Base-by-base conservation (phyloP, 1,140 invertebrate species). In the Frieseomelitta varia region DNA sequence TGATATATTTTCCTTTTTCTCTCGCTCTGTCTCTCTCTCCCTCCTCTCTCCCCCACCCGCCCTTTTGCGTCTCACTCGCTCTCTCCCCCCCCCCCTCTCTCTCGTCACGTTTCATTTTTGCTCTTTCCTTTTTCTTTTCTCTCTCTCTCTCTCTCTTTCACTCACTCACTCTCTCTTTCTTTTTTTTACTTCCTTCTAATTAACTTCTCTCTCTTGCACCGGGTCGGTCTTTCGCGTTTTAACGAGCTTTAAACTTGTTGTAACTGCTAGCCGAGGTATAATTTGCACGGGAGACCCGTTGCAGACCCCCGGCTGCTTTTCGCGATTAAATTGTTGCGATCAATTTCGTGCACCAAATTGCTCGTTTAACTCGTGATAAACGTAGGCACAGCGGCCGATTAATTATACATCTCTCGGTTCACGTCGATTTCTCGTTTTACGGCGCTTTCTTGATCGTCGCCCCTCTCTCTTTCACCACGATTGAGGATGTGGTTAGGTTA, bases 211-310 rank as follows among this genome's bases (percentile, higher is more conserved):
- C 65, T 65, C 53, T 34, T 30, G 51, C 47, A 74, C 81, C 65
- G 63, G 39, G 77, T 34, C 63, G 77, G 63, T 63, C 34, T 75
- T 77, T 77, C 63, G 56, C 72, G 72, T 83, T 83, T 83, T 83
- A 83, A 83, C 81, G 81, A 83, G 73, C 81, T 83, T 83, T 74
- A 72, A 80, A 72, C 79, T 80, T 68, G 79, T 80, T 80, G 79
- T 80, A 80, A 69, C 79, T 69, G 56, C 79, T 69, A 55, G 51
- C 55, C 68, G 68, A 39, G 39, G 68, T 55, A 69, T 69, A 69
- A 72, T 71, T 80, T 71, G 19, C 79, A 39, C 39, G 39, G 79
- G 68, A 61, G 68, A 69, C 67, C 67, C 79, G 79, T 56, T 12
- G 74, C 56, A 53, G 39, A 39, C 2, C 39, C 65, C 34, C 53